Percentiles rank a stretch among this genome's conserved stretches.
Evolutionary conservation across 2,113 vertebrate genomes (phyloP).

Genomic region (Orientallactaga bullata): DNA sequence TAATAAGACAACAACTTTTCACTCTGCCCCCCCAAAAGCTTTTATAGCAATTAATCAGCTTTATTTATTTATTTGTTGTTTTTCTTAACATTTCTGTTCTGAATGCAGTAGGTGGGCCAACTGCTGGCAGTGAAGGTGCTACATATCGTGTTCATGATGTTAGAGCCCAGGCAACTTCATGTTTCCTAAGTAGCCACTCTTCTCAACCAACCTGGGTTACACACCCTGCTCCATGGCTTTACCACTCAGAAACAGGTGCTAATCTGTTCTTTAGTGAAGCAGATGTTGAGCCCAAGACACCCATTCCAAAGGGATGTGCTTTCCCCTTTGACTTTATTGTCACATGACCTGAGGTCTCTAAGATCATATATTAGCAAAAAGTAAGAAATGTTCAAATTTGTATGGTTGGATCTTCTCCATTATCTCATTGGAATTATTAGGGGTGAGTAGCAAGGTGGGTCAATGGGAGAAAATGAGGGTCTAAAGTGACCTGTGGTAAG

Average conservation of each 20-base stretch:
- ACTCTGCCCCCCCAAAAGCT: slow-evolving; percentile 43
- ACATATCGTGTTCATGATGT: slow-evolving; percentile 36
- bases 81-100: slow-evolving; percentile 36
- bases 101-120: slow-evolving; percentile 5
- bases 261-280: neutral
- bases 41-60: slow-evolving; percentile 84
- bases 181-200: neutral
- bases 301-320: neutral
- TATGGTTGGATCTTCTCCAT: neutral
- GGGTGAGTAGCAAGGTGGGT: neutral
- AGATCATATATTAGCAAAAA: neutral
- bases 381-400: neutral
- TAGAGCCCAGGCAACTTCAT: neutral
- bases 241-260: slow-evolving; percentile 21
- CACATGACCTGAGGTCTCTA: neutral
- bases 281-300: neutral
- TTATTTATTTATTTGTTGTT: slow-evolving; percentile 52
- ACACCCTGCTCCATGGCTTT: neutral
- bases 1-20: slow-evolving; percentile 85
- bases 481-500: accelerated
- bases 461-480: neutral
- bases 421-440: neutral
- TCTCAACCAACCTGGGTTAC: slow-evolving; percentile 27
- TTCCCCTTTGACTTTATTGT: neutral
- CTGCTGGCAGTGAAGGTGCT: neutral